These are phyloP conservation scores for Rhabditoides inermis DNA, from an alignment of 2,888 invertebrate species.

Conservation along the genomic window DNA sequence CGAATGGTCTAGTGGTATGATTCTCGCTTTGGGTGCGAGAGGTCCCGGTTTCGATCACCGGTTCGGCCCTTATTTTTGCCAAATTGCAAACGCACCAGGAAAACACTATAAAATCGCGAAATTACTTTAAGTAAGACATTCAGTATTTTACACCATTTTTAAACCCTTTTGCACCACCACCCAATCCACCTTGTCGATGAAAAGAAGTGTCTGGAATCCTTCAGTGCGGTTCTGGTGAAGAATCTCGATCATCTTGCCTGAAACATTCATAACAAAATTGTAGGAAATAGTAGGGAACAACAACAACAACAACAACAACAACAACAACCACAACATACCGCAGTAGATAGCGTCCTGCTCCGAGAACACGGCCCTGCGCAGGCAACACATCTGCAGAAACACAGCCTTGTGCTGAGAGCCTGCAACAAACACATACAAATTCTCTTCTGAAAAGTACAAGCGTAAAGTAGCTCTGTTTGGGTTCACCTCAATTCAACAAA, in stretches of 20 bases:
- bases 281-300: not conserved
- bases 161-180: not conserved
- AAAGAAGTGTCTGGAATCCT: conserved; percentile 91
- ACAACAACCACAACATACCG: conserved; percentile 58
- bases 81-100: too few relatives aligned
- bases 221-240: conserved; percentile 81
- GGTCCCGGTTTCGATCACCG: conserved; percentile 41
- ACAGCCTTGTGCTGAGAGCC: conserved; percentile 3
- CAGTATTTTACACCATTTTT: too few relatives aligned
- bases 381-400: conserved; percentile 78
- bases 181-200: conserved; percentile 76
- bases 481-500: too few relatives aligned
- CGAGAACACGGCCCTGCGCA: conserved; percentile 92
- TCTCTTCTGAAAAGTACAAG: conserved; percentile 13
- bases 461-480: not conserved
- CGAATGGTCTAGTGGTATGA: conserved; percentile 44
- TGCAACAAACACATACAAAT: not conserved
- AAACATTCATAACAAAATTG: not conserved
- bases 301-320: conserved; percentile 5
- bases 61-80: too few relatives aligned
- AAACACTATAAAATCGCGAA: too few relatives aligned
- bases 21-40: conserved; percentile 48
- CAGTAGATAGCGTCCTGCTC: conserved; percentile 91
- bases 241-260: conserved; percentile 68
- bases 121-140: too few relatives aligned